Evolutionary conservation across 2,113 vertebrate species (phyloP).

Genomic region (Hystrix cristata): DNA sequence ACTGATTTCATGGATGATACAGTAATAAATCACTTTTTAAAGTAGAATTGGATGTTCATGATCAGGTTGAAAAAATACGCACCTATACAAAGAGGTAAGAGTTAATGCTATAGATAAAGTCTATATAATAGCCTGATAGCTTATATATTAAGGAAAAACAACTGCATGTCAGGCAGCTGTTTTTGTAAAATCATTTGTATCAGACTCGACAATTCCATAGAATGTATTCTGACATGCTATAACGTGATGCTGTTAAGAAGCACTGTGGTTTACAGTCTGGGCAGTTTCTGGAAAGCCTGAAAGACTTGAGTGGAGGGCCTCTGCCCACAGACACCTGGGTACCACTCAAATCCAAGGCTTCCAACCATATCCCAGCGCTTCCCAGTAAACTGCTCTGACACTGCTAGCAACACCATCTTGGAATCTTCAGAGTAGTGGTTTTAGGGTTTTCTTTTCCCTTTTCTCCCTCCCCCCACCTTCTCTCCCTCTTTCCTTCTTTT

Average conservation of each 20-base stretch:
- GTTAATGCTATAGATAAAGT: neutral
- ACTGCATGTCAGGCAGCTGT: neutral
- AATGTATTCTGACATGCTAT: neutral
- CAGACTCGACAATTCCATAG: neutral
- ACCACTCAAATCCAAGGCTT: neutral
- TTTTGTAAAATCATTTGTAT: neutral
- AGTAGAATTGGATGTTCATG: neutral
- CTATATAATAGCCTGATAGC: neutral
- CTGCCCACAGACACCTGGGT: neutral
- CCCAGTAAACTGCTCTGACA: neutral
- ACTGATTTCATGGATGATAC: neutral
- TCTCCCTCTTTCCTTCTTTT: neutral
- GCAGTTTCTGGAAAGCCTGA: neutral
- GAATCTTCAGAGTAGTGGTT: neutral
- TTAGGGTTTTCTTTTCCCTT: neutral
- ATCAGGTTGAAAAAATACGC: neutral
- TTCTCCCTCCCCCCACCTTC: neutral
- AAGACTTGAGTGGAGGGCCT: neutral
- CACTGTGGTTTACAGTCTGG: neutral
- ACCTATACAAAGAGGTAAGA: neutral
- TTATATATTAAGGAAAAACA: neutral
- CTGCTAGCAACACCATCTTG: neutral
- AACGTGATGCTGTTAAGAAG: neutral
- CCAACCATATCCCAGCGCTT: neutral
- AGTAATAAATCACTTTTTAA: neutral